A percentile compares a stretch with the other conserved stretches of the same genome.
Conservation (phyloP, 2,797 vertebrate species). For the Euthynnus affinis region DNA sequence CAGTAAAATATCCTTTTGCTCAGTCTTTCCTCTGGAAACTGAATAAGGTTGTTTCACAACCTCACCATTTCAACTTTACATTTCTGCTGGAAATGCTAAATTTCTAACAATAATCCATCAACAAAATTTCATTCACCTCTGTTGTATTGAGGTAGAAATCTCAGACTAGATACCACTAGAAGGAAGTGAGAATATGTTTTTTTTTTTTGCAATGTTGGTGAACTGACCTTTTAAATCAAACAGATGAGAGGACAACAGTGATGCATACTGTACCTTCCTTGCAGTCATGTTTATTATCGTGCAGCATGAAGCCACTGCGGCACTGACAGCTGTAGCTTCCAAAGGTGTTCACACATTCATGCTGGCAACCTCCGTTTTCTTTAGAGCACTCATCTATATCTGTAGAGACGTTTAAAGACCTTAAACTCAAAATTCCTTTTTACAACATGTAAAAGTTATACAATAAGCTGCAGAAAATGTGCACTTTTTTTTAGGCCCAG, state of each 20-base stretch:
- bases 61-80: no score
- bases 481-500: background rate
- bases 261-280: constrained; percentile 91
- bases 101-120: no score
- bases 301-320: constrained; percentile 93
- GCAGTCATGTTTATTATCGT: constrained; percentile 96
- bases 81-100: no score
- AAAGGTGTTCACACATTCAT: constrained; percentile 96
- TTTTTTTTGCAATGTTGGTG: background rate
- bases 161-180: no score
- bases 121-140: no score
- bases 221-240: background rate
- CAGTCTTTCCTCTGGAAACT: no score
- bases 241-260: background rate
- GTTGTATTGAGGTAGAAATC: no score
- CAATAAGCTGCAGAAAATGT: background rate
- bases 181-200: background rate
- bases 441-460: background rate
- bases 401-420: constrained; percentile 68
- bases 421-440: background rate
- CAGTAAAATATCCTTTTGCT: no score
- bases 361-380: constrained; percentile 97
- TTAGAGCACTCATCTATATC: constrained; percentile 98
- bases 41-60: no score
- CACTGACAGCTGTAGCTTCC: constrained; percentile 98